These are phyloP conservation scores for Alaudala cheleensis DNA, from an alignment of 2,113 vertebrate genomes.

Conservation along the genomic window DNA sequence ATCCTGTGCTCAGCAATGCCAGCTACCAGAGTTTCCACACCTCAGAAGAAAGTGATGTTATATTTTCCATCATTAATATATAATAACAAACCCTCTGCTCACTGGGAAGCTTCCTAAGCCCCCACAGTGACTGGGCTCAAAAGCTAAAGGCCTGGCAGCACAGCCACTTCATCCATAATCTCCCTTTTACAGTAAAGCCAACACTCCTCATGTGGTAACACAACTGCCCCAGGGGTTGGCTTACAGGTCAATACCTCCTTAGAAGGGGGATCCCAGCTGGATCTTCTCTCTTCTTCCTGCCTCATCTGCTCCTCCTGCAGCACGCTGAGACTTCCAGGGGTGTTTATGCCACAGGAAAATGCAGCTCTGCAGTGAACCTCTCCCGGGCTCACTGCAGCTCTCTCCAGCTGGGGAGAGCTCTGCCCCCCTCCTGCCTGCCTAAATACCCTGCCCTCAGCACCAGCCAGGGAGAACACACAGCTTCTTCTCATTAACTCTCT, in stretches of 20 bases:
- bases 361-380: too few species aligned
- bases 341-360: accelerated
- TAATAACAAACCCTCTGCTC: neutral
- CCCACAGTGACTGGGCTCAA: neutral
- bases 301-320: neutral
- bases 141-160: neutral
- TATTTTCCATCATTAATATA: neutral
- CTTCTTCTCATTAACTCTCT: neutral
- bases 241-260: neutral
- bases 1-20: neutral
- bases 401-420: accelerated
- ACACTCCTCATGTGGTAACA: accelerated
- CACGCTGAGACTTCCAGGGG: neutral
- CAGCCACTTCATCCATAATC: neutral
- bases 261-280: neutral
- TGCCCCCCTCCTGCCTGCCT: neutral
- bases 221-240: neutral
- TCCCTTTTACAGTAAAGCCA: neutral
- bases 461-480: neutral
- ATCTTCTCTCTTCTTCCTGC: neutral
- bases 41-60: neutral
- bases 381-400: accelerated
- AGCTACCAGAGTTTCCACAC: neutral
- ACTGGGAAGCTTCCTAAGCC: neutral
- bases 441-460: neutral